Evolutionary conservation across 2,888 invertebrate species (phyloP).

Genomic region (Amblyteles armatorius): DNA sequence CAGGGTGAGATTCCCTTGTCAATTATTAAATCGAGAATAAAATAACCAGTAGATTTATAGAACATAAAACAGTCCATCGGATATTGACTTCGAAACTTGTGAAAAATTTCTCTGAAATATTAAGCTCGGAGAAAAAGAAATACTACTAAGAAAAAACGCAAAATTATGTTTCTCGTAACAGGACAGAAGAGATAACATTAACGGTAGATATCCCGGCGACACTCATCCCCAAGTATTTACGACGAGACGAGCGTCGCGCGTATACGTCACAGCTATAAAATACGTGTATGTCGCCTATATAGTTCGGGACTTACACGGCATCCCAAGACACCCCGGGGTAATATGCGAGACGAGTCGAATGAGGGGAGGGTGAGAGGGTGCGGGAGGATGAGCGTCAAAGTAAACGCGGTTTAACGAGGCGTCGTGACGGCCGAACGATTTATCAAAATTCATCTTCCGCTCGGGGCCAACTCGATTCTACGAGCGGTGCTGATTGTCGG

Average conservation of each 20-base stretch:
- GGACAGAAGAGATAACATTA: not conserved
- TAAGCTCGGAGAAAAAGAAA: too few species aligned
- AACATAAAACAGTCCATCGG: not conserved
- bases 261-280: slow-evolving; percentile 39
- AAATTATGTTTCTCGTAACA: not conserved
- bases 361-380: slow-evolving; percentile 7
- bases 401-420: slow-evolving; percentile 73
- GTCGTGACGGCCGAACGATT: slow-evolving; percentile 72
- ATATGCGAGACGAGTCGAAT: slow-evolving; percentile 27
- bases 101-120: too few species aligned
- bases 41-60: not conserved
- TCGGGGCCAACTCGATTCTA: slow-evolving; percentile 71
- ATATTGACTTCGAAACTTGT: not conserved
- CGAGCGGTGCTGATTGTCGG: slow-evolving; percentile 44
- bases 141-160: not conserved
- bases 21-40: not conserved
- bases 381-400: slow-evolving; percentile 58
- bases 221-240: slow-evolving; percentile 12
- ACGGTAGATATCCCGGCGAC: not conserved
- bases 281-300: slow-evolving; percentile 13
- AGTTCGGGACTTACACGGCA: slow-evolving; percentile 29
- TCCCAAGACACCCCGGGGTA: slow-evolving; percentile 41
- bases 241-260: slow-evolving; percentile 30
- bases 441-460: slow-evolving; percentile 78
- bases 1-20: not conserved